Conservation (phyloP, 2,888 invertebrate species). For the Acheta domesticus region DNA sequence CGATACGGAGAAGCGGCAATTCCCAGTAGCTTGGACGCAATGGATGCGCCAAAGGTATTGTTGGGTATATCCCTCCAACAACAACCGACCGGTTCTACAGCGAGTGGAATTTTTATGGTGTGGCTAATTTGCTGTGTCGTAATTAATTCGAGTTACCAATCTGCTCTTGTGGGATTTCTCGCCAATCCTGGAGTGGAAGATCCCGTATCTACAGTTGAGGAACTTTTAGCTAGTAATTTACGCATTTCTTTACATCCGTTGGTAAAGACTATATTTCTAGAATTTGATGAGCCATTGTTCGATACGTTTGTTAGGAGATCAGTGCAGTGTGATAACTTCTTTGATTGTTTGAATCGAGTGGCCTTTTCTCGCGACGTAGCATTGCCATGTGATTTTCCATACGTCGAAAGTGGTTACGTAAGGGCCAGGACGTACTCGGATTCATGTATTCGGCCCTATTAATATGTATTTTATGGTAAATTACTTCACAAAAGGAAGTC, state of each 20-base stretch:
- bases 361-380: no score
- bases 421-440: no score
- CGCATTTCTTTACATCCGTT: not conserved
- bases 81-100: not conserved
- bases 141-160: not conserved
- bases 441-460: no score
- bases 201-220: not conserved
- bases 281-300: no score
- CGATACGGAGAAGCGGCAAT: not conserved
- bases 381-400: no score
- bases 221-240: not conserved
- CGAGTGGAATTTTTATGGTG: not conserved
- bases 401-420: no score
- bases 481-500: no score
- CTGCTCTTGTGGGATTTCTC: not conserved
- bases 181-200: not conserved
- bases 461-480: no score
- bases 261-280: no score
- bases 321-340: no score
- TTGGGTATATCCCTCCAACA: not conserved
- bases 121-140: not conserved
- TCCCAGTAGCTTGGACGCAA: not conserved
- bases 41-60: not conserved
- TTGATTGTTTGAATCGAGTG: no score
- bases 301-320: no score